Evolutionary conservation across 2,113 vertebrate genomes (phyloP), one percentile per base, ranked within the genome.

Genomic region (Dissostichus mawsoni): DNA sequence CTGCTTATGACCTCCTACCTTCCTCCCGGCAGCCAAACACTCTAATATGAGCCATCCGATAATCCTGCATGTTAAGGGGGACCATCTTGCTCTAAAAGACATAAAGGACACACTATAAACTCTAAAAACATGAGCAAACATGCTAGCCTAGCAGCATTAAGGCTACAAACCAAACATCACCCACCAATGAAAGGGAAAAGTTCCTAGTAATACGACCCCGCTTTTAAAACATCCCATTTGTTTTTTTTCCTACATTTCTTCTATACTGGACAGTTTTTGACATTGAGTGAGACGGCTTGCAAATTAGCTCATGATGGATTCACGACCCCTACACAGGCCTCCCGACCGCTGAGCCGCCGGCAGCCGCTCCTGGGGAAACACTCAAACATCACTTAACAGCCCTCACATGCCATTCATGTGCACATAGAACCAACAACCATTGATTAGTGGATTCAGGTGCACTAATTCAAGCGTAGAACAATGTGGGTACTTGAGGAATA

Each of bases 381-480:
- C 86, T 87, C 84, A 81, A 74, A 85, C 53, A 87, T 91, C 87
- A 86, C 87, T 88, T 90, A 89, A 67, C 87, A 71, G 76, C 82
- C 80, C 76, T 87, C 82, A 87, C 78, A 67, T 69, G 73, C 61
- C 78, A 64, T 90, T 87, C 85, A 83, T 67, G 80, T 68, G 63
- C 69, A 56, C 78, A 69, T 68, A 59, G 74, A 87, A 78, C 81
- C 55, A 88, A 78, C 86, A 80, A 10, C 73, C 86, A 79, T 90
- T 70, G 89, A 86, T 93, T 92, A 90, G 88, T 86, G 88, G 89
- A 92, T 88, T 92, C 91, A 92, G 87, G 91, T 92, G 92, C 88
- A 69, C 82, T 87, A 90, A 91, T 89, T 91, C 91, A 92, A 85
- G 87, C 92, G 67, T 87, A 84, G 85, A 92, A 92, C 90, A 92